These are phyloP conservation scores for Apis dorsata DNA, from an alignment of 1,140 invertebrate genomes.

Conservation along the genomic window DNA sequence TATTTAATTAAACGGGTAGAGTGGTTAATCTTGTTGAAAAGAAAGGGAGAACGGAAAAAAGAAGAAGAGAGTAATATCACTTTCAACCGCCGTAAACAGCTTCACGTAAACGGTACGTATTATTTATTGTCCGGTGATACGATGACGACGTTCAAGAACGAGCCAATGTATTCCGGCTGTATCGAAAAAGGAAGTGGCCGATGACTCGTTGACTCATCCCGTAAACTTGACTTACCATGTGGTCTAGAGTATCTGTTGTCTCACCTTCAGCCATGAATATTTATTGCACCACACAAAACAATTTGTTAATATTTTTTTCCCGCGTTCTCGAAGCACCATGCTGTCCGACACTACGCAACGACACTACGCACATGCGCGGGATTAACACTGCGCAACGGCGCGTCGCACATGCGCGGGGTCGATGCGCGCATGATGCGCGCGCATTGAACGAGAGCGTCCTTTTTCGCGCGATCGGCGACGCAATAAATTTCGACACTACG, in stretches of 20 bases:
- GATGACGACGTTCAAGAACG: conserved; percentile 13
- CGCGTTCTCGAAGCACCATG: neutral
- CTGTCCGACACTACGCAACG: neutral
- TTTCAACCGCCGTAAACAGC: neutral
- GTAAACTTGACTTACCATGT: conserved; percentile 48
- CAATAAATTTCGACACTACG: neutral
- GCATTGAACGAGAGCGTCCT: neutral
- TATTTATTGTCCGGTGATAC: conserved; percentile 34
- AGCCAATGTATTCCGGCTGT: neutral
- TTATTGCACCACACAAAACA: conserved; percentile 29
- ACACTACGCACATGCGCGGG: neutral
- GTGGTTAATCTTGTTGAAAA: neutral
- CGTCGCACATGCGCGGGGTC: neutral
- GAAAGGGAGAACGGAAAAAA: neutral
- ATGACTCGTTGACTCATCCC: conserved; percentile 33
- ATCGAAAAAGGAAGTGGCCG: conserved; percentile 21
- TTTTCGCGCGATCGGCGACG: neutral
- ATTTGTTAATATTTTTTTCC: conserved; percentile 16
- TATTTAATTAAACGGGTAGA: conserved; percentile 37
- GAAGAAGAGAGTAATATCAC: neutral
- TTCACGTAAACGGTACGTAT: conserved; percentile 16
- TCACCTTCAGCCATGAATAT: conserved; percentile 36
- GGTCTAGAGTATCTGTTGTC: conserved; percentile 11
- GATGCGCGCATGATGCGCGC: no score
- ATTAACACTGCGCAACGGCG: no score